Conservation (phyloP, 2,888 invertebrate species). For the Dorcus parallelipipedus region DNA sequence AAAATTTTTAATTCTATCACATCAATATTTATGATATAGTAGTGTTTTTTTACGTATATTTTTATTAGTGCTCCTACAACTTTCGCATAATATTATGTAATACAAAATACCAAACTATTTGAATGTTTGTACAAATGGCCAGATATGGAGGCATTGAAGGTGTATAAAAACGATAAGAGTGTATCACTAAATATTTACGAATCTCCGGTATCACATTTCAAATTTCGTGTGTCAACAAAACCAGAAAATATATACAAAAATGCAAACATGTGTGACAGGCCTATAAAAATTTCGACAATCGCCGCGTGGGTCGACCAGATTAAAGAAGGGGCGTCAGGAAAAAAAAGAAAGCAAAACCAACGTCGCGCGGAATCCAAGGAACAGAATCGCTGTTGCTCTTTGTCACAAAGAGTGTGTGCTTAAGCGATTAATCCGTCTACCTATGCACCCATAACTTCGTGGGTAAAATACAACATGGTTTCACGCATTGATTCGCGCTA, state of each 20-base stretch:
- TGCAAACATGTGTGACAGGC: constrained; percentile 18
- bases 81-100: no score
- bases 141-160: not conserved
- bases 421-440: constrained; percentile 13
- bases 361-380: constrained; percentile 8
- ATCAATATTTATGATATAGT: no score
- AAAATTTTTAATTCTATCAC: no score
- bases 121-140: not conserved
- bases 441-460: not conserved
- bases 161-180: not conserved
- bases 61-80: no score
- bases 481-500: not conserved
- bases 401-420: constrained; percentile 5
- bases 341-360: constrained; percentile 11
- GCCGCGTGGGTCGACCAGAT: constrained; percentile 19
- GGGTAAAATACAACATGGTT: not conserved
- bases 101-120: no score
- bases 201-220: not conserved
- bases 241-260: constrained; percentile 14
- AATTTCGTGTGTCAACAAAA: constrained; percentile 1
- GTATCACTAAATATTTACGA: not conserved
- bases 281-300: constrained; percentile 20
- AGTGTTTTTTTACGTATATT: no score
- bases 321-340: constrained; percentile 8
- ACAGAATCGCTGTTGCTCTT: constrained; percentile 7